Base-by-base conservation (phyloP, 2,888 invertebrate genomes). In the Drosophila acutilabella region DNA sequence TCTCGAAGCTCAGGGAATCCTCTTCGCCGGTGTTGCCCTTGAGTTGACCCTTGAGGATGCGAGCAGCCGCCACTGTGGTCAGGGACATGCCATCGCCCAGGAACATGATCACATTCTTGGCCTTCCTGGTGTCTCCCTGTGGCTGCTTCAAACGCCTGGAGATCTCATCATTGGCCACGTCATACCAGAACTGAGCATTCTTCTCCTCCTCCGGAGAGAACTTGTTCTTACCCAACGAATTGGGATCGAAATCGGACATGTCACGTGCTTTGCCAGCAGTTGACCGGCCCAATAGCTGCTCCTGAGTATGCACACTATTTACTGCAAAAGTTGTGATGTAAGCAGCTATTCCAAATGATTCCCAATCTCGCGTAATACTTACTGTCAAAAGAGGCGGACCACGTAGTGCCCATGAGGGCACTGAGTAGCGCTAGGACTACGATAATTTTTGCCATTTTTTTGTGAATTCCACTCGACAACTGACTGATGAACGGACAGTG, bases 61-160 rank as follows among this genome's bases (percentile, higher is more conserved):
- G 93, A 7, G 95, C 94, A 1, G 95, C 95, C 7, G 95, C 93
- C 64, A 95, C 90, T 2, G 96, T 96, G 6, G 95, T 93, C 62
- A 95, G 90, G 11, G 95, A 95, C 96, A 96, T 95, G 53, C 96
- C 96, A 89, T 96, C 96, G 2, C 91, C 91, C 11, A 91, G 54
- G 57, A 91, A 91, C 48, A 91, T 71, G 5, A 91, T 91, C 2
- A 91, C 11, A 60, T 91, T 90, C 73, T 90, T 91, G 6, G 90
- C 90, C 57, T 59, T 73, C 11, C 87, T 67, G 0, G 36, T 74
- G 16, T 88, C 89, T 5, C 26, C 0, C 14, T 89, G 80, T 0
- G 88, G 87, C 2, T 40, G 53, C 1, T 57, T 69, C 71, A 89
- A 64, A 0, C 75, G 80, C 36, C 68, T 78, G 26, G 72, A 73